These are phyloP conservation scores for Drosophila orena DNA, from an alignment of 1,140 invertebrate species.

Conservation along the genomic window DNA sequence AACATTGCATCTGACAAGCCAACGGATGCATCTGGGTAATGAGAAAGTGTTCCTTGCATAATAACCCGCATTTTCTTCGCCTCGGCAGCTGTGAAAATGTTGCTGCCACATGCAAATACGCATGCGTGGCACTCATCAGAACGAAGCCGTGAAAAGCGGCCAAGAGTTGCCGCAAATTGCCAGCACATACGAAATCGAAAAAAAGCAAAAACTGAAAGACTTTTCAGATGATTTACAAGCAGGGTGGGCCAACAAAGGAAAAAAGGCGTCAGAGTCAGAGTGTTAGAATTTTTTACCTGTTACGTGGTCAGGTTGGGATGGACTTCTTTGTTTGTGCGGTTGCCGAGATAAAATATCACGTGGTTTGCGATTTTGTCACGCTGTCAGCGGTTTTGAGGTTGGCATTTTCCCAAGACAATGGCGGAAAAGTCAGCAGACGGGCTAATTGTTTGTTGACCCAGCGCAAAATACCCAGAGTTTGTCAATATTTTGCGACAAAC, in stretches of 20 bases:
- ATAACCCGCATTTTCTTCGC: neutral
- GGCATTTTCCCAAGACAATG: constrained; percentile 28
- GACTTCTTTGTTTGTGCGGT: constrained; percentile 58
- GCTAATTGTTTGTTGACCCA: constrained; percentile 62
- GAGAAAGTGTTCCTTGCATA: neutral
- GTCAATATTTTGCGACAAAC: constrained; percentile 82
- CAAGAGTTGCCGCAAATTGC: constrained; percentile 20
- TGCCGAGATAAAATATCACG: constrained; percentile 84
- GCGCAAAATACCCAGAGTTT: constrained; percentile 59
- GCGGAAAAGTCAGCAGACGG: constrained; percentile 27
- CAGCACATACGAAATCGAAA: constrained; percentile 9
- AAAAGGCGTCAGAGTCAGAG: constrained; percentile 8
- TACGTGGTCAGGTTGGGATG: constrained; percentile 30
- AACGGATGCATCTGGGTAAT: no score
- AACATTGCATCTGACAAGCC: no score
- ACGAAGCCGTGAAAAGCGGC: constrained; percentile 21
- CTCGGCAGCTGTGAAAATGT: constrained; percentile 50
- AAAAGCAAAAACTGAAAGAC: constrained; percentile 2
- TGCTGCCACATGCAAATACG: constrained; percentile 65
- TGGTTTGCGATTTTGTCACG: constrained; percentile 84
- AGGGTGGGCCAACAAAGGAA: constrained; percentile 7
- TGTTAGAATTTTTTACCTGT: constrained; percentile 51
- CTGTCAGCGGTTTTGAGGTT: constrained; percentile 79
- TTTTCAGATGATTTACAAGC: constrained; percentile 48
- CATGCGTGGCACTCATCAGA: constrained; percentile 56